Evolutionary conservation across 2,113 vertebrate genomes (phyloP).

Genomic region (Mastomys natalensis): DNA sequence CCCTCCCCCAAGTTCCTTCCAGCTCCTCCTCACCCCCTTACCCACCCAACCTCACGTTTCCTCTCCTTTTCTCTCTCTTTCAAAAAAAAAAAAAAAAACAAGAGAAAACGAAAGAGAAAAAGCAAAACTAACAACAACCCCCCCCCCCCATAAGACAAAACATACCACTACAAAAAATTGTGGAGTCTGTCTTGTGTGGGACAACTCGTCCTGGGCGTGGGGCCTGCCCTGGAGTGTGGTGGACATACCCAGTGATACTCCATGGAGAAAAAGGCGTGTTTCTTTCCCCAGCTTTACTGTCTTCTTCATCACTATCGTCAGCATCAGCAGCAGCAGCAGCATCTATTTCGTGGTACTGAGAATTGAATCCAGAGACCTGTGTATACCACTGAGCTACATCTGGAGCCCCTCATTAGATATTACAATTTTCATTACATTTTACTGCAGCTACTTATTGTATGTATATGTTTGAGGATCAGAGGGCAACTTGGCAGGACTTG

Average conservation of each 20-base stretch:
- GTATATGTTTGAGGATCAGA: not conserved
- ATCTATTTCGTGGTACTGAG: too few species aligned
- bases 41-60: not conserved
- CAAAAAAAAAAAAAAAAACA: not conserved
- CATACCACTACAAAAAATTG: not conserved
- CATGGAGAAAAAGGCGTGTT: not conserved
- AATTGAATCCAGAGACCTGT: not conserved
- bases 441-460: not conserved
- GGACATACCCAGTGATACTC: not conserved
- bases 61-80: not conserved
- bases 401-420: not conserved
- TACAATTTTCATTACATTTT: not conserved
- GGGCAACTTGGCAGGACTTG: not conserved
- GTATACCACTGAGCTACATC: not conserved
- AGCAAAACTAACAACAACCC: not conserved
- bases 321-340: not conserved
- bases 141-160: not conserved
- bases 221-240: not conserved
- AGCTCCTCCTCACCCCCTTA: not conserved
- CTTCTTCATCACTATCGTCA: not conserved
- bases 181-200: not conserved
- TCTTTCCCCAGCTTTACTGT: too few species aligned
- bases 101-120: not conserved
- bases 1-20: not conserved
- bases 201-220: not conserved